A percentile compares a stretch with the other conserved stretches of the same genome.
Conservation (phyloP, 1,140 invertebrate genomes). For the Aphelenchoides fujianensis region DNA sequence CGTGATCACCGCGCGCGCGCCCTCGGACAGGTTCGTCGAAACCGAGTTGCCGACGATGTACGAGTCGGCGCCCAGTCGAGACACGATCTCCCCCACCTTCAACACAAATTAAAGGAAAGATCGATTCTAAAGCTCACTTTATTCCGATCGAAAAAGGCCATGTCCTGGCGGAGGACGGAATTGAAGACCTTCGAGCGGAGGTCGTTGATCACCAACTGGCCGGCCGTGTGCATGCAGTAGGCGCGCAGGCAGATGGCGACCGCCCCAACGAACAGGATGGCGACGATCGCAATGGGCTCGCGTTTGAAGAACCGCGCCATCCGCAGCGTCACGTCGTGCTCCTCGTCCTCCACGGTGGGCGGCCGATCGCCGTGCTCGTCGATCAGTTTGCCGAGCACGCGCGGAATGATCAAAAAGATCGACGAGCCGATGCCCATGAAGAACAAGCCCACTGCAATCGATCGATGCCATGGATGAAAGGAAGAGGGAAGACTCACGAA, state of each 20-base stretch:
- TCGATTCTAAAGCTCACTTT: too few species aligned
- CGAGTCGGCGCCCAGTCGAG: conserved; percentile 82
- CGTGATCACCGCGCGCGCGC: conserved; percentile 79
- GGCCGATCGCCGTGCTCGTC: conserved; percentile 53
- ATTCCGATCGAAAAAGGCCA: conserved; percentile 85
- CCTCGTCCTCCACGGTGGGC: conserved; percentile 25
- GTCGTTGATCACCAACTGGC: conserved; percentile 78
- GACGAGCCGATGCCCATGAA: conserved; percentile 54
- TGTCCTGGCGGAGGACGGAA: conserved; percentile 82
- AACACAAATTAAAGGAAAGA: too few species aligned
- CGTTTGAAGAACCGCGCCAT: conserved; percentile 47
- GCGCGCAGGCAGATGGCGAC: conserved; percentile 85
- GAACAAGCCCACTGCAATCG: conserved; percentile 53
- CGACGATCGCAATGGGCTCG: conserved; percentile 66
- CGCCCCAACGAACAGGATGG: conserved; percentile 79
- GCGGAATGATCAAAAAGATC: conserved; percentile 55
- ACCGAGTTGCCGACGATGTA: conserved; percentile 84
- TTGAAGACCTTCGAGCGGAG: conserved; percentile 78
- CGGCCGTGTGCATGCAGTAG: conserved; percentile 79
- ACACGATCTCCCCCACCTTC: conserved; percentile 94
- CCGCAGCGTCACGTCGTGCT: conserved; percentile 27
- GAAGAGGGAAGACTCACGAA: conserved; percentile 52
- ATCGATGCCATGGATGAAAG: conserved; percentile 8
- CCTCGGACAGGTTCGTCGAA: conserved; percentile 89
- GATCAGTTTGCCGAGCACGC: conserved; percentile 57